Evolutionary conservation across 2,888 invertebrate genomes (phyloP), one percentile per base, ranked within the genome.

Genomic region (Ophion slaviceki): DNA sequence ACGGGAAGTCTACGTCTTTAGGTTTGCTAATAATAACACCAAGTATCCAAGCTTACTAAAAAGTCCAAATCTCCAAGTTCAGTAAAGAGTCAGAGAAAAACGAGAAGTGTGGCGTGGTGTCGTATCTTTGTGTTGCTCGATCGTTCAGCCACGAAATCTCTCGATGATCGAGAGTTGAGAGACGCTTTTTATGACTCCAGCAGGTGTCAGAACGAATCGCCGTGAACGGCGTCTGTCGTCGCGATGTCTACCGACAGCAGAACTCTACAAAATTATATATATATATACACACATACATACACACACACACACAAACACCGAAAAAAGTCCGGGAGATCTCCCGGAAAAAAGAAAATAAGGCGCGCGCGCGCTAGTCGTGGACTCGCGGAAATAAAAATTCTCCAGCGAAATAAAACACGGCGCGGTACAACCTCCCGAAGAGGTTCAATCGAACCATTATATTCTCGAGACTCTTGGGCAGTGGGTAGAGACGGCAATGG

Each of bases 301-400:
- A 45, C 0, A 45, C 0, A 45, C 6, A 45, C 0, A 45, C 6
- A 45, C 0, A 45, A 2, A 45, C 1, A 45, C 24, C 24, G 24
- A 45, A 45, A 45, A 45, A 57, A 36, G 40, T 66, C 11, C 64
- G n/a, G 14, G 59, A 66, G 28, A 47, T 61, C 32, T 28, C 75
- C 75, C 17, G 32, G 59, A 32, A 66, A 76, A 67, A 20, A 24
- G 67, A 10, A 47, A 64, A 77, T 71, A 77, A 77, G 77, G 45
- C 11, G 7, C n/a, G 45, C 40, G 71, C 17, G 40, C 28, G 45
- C 24, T 24, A 40, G 45, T 62, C 62, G 62, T 6, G 11, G 57
- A 70, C n/a, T 20, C 66, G 74, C 77, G 76, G 80, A 47, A 80
- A 80, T 80, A 78, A 84, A 80, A 84, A 72, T 84, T 84, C 80